A percentile compares a stretch with the other conserved stretches of the same genome.
phyloP scores from a whole-genome alignment of 2,113 vertebrate genomes.

The Guaruba guarouba region DNA sequence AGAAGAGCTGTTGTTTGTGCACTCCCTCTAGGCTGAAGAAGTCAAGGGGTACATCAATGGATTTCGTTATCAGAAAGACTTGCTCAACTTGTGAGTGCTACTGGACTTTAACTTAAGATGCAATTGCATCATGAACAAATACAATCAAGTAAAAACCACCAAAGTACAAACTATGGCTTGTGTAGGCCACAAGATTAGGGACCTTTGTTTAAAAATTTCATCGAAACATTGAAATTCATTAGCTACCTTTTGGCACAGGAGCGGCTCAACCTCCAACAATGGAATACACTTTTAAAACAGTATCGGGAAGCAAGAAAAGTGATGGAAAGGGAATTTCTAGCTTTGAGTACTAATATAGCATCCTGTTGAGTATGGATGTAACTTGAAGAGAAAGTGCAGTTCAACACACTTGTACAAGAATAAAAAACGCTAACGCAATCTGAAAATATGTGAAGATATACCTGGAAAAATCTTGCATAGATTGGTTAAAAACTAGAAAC shows the following conservation, averaged over 20 bases:
- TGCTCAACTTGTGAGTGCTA: background rate
- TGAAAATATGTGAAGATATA: background rate
- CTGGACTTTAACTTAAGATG: background rate
- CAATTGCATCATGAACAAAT: background rate
- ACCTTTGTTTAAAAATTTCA: background rate
- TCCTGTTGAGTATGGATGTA: background rate
- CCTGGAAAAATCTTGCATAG: fast-evolving
- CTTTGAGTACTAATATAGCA: background rate
- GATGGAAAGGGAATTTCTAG: background rate
- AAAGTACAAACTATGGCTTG: background rate
- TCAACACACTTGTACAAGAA: background rate
- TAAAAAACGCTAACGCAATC: background rate
- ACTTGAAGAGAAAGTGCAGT: background rate
- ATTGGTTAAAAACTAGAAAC: background rate
- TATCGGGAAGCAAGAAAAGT: background rate
- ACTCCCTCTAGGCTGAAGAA: background rate
- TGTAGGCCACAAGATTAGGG: background rate
- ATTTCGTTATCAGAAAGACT: background rate
- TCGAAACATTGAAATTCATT: background rate
- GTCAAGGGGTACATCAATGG: background rate
- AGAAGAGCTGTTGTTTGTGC: background rate
- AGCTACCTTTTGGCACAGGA: background rate
- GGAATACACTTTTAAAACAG: background rate
- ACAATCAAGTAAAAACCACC: background rate
- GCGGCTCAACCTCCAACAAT: background rate